Base-by-base conservation (phyloP, 1,140 invertebrate species). In the Lamellibrachia luymesi region DNA sequence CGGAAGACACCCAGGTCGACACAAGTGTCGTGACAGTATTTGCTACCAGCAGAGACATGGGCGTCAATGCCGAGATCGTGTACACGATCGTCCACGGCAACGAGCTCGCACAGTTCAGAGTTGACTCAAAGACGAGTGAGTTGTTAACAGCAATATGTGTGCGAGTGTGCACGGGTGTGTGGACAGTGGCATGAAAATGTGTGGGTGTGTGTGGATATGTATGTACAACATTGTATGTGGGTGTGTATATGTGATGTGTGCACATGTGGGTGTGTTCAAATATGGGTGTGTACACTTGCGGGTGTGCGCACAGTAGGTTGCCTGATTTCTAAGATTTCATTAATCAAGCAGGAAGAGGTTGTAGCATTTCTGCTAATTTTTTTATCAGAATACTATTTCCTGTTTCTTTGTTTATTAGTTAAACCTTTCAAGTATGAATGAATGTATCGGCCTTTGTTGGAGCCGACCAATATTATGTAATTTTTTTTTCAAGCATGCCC, bases 71-170 rank as follows among this genome's bases (percentile, higher is more conserved):
- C 92, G 97, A 97, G 92, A 97, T 99, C 25, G 97, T 97, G 0
- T 99, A 99, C 96, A 97, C 97, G 90, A 98, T 99, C 91, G 97
- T 98, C 2, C 98, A 98, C 80, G 98, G 98, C 50, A 98, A 98
- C 95, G 97, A 98, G 92, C 97, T 98, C 93, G 98, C 98, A 96
- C 98, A 98, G 6, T 99, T 99, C 96, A 97, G 97, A 13, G 98
- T 99, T 93, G 97, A 98, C 95, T 96, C 97, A n/a, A 96, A 97
- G 22, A 97, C 97, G 93, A 97, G 97, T 95, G 93, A 52, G 94
- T 93, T 4, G 7, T 10, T 8, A 22, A 80, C 13, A 80, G 64
- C 25, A 22, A 2, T 80, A 4, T 91, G 90, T 91, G 90, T 51
- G 50, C 90, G 10, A 25, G 50, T 27, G 90, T 91, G 90, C 50